Percentiles rank a stretch among this genome's conserved stretches.
Evolutionary conservation across 2,113 vertebrate genomes (phyloP).

Genomic region (Oreochromis aureus): DNA sequence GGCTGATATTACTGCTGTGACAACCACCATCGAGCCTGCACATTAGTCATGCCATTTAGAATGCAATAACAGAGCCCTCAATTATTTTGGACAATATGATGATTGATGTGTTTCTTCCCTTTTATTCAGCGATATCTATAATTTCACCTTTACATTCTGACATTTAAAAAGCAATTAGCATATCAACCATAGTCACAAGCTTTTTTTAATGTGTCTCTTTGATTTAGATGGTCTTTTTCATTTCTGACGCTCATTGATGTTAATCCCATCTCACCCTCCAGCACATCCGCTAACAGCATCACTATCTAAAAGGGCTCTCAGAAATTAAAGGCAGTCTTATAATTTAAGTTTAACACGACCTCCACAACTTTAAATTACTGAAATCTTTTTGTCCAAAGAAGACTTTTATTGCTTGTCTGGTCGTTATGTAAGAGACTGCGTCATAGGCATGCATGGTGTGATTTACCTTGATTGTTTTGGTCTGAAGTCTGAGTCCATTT

Average conservation of each 20-base stretch:
- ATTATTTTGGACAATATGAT: conserved; percentile 25
- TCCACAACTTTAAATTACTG: background rate
- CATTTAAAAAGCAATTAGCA: conserved; percentile 48
- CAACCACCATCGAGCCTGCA: background rate
- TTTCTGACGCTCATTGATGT: conserved; percentile 23
- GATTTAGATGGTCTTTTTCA: conserved; percentile 43
- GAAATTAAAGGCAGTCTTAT: background rate
- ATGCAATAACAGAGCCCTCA: conserved; percentile 25
- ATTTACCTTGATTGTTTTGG: conserved; percentile 99
- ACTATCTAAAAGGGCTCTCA: background rate
- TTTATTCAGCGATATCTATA: conserved; percentile 22
- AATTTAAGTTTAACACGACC: background rate
- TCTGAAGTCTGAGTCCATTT: conserved; percentile 99
- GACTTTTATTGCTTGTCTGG: background rate
- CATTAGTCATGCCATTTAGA: conserved; percentile 41
- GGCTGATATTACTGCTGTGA: conserved; percentile 1
- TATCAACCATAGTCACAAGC: conserved; percentile 23
- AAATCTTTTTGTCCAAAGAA: background rate
- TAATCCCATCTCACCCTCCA: conserved; percentile 23
- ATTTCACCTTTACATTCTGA: conserved; percentile 55
- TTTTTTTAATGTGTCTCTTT: conserved; percentile 36
- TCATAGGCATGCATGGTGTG: background rate
- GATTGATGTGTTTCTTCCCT: conserved; percentile 29
- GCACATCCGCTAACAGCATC: conserved; percentile 6
- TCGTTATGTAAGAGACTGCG: fast-evolving